Percentiles rank a stretch among this genome's conserved stretches.
phyloP scores from a whole-genome alignment of 2,888 invertebrate genomes.

The Polyommatus icarus region DNA sequence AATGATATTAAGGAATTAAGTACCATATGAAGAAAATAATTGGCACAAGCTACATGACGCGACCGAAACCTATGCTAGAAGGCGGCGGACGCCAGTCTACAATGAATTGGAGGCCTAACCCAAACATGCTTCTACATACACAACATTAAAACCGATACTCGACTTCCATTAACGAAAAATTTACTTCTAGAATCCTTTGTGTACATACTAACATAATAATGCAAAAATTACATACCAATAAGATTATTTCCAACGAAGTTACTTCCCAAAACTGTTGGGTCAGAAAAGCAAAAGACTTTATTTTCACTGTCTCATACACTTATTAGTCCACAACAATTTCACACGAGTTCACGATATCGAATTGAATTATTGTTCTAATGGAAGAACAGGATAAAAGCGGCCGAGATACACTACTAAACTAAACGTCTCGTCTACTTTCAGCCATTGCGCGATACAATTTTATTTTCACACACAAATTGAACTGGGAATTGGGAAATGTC shows the following conservation, averaged over 20 bases:
- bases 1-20: not conserved
- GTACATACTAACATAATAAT: constrained; percentile 33
- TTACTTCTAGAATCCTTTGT: not conserved
- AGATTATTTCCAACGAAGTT: constrained; percentile 58
- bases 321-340: constrained; percentile 48
- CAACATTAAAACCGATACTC: not conserved
- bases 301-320: constrained; percentile 48
- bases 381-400: constrained; percentile 46
- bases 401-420: constrained; percentile 47
- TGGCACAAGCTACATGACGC: constrained; percentile 43
- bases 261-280: constrained; percentile 46
- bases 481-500: constrained; percentile 35
- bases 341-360: constrained; percentile 46
- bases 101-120: constrained; percentile 41
- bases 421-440: constrained; percentile 44
- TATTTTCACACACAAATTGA: constrained; percentile 11
- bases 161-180: not conserved
- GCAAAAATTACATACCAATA: constrained; percentile 61
- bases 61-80: constrained; percentile 33
- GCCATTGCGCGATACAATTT: constrained; percentile 50
- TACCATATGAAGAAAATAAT: constrained; percentile 32
- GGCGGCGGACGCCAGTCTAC: constrained; percentile 31
- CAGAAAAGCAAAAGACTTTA: constrained; percentile 50
- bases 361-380: constrained; percentile 46
- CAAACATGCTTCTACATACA: not conserved